Evolutionary conservation across 2,888 invertebrate genomes (phyloP).

Genomic region (Congeria kusceri): DNA sequence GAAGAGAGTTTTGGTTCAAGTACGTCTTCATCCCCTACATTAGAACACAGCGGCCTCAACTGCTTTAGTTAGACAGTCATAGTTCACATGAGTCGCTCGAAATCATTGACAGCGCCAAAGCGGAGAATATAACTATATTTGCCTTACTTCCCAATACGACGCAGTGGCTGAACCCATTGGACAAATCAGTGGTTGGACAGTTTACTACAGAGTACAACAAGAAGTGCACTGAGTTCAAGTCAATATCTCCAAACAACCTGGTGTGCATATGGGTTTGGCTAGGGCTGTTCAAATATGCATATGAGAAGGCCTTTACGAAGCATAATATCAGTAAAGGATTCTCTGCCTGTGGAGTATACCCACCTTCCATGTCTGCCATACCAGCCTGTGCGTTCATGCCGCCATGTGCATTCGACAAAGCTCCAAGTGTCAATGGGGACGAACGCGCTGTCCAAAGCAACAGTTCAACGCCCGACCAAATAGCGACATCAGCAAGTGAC

Average conservation of each 20-base stretch:
- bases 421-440: no score
- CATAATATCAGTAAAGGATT: constrained; percentile 30
- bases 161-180: constrained; percentile 20
- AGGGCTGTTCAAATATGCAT: constrained; percentile 20
- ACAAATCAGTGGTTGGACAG: constrained; percentile 29
- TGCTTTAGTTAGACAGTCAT: constrained; percentile 52
- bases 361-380: constrained; percentile 1
- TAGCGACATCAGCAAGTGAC: no score
- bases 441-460: no score
- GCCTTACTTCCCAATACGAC: constrained; percentile 21
- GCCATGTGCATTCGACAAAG: not conserved
- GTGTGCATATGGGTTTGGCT: constrained; percentile 31
- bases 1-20: constrained; percentile 39
- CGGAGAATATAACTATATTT: constrained; percentile 5
- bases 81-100: constrained; percentile 40
- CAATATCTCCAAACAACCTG: constrained; percentile 16
- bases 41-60: constrained; percentile 48
- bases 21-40: constrained; percentile 35
- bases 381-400: constrained; percentile 14
- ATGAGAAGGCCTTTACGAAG: constrained; percentile 15
- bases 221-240: constrained; percentile 26
- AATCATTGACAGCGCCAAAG: constrained; percentile 5
- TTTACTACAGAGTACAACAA: constrained; percentile 20
- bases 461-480: no score
- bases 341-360: constrained; percentile 24